phyloP scores from a whole-genome alignment of 2,797 vertebrate genomes.

The Liasis olivaceus region DNA sequence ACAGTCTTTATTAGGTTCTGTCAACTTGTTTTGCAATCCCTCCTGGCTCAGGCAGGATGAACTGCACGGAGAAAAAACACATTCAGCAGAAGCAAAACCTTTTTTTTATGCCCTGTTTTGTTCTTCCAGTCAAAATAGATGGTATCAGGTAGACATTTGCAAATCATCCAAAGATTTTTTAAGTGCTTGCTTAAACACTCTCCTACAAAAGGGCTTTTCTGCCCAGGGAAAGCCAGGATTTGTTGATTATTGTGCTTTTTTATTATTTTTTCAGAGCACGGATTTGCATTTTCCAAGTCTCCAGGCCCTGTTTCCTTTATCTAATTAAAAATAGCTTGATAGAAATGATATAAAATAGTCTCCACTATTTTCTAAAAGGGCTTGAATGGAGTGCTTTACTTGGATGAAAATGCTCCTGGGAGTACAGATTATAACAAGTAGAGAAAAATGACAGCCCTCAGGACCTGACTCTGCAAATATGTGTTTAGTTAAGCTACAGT shows the following conservation, averaged over 20 bases:
- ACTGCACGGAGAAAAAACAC: not conserved
- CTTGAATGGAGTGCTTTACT: not conserved
- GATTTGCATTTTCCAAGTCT: no score
- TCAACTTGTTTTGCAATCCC: not conserved
- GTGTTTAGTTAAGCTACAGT: not conserved
- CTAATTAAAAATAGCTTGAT: not conserved
- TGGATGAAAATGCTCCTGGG: not conserved
- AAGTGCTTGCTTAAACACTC: not conserved
- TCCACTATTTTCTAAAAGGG: not conserved
- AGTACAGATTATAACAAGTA: not conserved
- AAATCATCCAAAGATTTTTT: not conserved
- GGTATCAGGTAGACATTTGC: not conserved
- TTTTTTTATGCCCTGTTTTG: not conserved
- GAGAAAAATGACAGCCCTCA: not conserved
- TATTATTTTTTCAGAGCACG: not conserved
- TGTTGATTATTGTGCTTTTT: not conserved
- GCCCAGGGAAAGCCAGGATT: not conserved
- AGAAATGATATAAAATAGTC: not conserved
- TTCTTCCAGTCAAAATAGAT: not conserved
- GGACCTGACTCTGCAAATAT: not conserved
- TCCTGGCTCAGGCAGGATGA: not conserved
- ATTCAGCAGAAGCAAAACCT: not conserved
- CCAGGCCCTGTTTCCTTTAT: not conserved
- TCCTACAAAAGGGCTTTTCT: not conserved
- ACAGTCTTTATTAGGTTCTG: not conserved